Evolutionary conservation across 2,797 vertebrate species (phyloP).

Genomic region (Syngnathus rostellatus): DNA sequence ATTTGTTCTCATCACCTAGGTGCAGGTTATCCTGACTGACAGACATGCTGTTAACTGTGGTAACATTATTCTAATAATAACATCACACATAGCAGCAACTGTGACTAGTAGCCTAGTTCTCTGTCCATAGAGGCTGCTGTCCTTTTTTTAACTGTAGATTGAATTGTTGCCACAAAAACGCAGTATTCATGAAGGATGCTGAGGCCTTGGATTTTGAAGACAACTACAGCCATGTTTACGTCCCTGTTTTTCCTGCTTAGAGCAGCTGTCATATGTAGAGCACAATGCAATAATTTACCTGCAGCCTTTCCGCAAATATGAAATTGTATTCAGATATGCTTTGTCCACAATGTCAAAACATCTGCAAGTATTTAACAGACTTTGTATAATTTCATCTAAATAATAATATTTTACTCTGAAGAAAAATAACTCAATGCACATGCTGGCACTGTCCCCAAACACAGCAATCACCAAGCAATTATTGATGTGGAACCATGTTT

Average conservation of each 20-base stretch:
- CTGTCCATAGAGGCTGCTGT: conserved; percentile 14
- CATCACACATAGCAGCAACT: conserved; percentile 8
- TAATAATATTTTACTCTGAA: conserved; percentile 23
- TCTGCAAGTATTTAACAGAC: conserved; percentile 12
- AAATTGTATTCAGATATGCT: conserved; percentile 25
- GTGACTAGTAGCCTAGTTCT: conserved; percentile 11
- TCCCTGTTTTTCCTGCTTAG: conserved; percentile 25
- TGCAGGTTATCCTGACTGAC: not conserved
- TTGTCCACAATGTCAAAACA: conserved; percentile 12
- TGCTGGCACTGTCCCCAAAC: not conserved
- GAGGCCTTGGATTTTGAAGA: conserved; percentile 23
- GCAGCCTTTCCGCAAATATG: conserved; percentile 25
- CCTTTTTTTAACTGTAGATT: conserved; percentile 19
- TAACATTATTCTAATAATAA: conserved; percentile 27
- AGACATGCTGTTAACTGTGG: conserved; percentile 19
- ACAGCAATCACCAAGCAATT: conserved; percentile 17
- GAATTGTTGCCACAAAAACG: conserved; percentile 29
- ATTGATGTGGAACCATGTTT: conserved; percentile 24
- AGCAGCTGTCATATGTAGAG: conserved; percentile 44
- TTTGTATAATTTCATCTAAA: conserved; percentile 6
- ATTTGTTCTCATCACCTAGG: not conserved
- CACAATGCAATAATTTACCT: conserved; percentile 38
- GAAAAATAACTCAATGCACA: conserved; percentile 21
- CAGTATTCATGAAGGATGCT: conserved; percentile 18
- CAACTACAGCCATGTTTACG: conserved; percentile 19